Conservation (phyloP, 2,797 vertebrate species). For the Holocentrus rufus region DNA sequence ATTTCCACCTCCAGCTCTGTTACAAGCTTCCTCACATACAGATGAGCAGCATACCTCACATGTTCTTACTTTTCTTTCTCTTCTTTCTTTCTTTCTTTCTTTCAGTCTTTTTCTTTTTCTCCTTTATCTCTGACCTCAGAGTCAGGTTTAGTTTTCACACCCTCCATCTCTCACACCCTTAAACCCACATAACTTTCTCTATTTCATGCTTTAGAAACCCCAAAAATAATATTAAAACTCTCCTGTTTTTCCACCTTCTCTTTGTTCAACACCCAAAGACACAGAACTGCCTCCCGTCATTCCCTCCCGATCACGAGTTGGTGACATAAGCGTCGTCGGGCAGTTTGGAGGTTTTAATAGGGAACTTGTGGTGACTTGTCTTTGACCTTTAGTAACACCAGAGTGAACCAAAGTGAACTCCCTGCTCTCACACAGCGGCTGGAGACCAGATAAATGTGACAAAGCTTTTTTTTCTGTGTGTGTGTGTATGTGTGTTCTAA, state of each 20-base stretch:
- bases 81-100: background rate
- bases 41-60: background rate
- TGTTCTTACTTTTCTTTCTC: background rate
- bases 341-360: slow-evolving; percentile 22
- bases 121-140: background rate
- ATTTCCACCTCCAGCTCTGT: slow-evolving; percentile 31
- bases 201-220: slow-evolving; percentile 30
- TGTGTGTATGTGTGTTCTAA: background rate
- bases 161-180: background rate
- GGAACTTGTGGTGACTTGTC: slow-evolving; percentile 55
- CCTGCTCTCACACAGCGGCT: slow-evolving; percentile 6
- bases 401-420: slow-evolving; percentile 41
- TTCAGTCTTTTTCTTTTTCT: background rate
- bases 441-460: background rate
- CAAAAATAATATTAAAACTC: too few species aligned
- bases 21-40: slow-evolving; percentile 8
- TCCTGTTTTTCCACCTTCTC: slow-evolving; percentile 1
- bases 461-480: background rate
- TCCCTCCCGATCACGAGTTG: slow-evolving; percentile 44
- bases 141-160: slow-evolving; percentile 20
- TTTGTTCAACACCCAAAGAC: slow-evolving; percentile 29
- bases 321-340: slow-evolving; percentile 41
- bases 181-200: background rate
- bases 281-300: slow-evolving; percentile 16
- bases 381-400: slow-evolving; percentile 57